Base-by-base conservation (phyloP, 2,113 vertebrate species). In the Chascanopsetta lugubris region DNA sequence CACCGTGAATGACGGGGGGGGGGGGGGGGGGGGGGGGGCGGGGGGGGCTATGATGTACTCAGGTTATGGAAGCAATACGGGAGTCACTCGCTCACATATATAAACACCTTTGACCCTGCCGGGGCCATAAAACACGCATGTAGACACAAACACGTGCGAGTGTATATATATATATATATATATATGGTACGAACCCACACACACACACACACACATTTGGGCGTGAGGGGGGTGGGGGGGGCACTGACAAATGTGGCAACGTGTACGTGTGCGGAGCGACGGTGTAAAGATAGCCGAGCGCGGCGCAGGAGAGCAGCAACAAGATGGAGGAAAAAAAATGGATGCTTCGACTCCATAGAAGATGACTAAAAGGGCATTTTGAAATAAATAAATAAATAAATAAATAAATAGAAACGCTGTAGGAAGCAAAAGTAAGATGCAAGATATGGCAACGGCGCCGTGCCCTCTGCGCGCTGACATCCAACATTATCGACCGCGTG, bases 21-120 rank as follows among this genome's bases (percentile, higher is more conserved):
- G n/a, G n/a, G n/a, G n/a, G n/a, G n/a, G n/a, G n/a, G n/a, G n/a
- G n/a, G n/a, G n/a, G n/a, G n/a, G n/a, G n/a, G n/a, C n/a, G n/a
- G n/a, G n/a, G n/a, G n/a, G n/a, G 72, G 69, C 79, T 82, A 88
- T 85, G 77, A 89, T 91, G 78, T 84, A 82, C 80, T 83, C 83
- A 83, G 82, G 85, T 87, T 87, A 90, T 86, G 77, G 78, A 87
- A 75, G 84, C 82, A 89, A 85, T 87, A 87, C 85, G 86, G 70
- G 79, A 85, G 80, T 88, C 77, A 77, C 84, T 46, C 86, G 80
- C 69, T 82, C 61, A 68, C 67, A 8, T 83, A 8, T 83, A 85
- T 79, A 85, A 89, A 86, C 85, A 86, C 77, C 83, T 77, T 49
- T 90, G 81, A 88, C 86, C 83, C 69, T 45, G n/a, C 61, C 8